These are phyloP conservation scores for Helleia helle DNA, from an alignment of 2,888 invertebrate genomes.

Conservation along the genomic window DNA sequence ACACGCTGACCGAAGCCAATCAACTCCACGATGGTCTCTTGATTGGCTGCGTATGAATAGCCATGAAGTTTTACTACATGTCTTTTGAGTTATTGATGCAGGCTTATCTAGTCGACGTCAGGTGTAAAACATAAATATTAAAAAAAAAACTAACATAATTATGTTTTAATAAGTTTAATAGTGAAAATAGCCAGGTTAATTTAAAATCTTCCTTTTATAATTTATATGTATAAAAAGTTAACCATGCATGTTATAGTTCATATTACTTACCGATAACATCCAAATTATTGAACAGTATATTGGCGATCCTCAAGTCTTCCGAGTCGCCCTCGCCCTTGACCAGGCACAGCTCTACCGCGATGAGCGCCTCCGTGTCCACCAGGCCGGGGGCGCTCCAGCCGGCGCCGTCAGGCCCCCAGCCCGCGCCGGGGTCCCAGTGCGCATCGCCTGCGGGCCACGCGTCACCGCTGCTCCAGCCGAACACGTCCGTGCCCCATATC, in stretches of 20 bases:
- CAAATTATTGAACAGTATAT: conserved; percentile 93
- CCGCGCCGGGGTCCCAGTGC: conserved; percentile 81
- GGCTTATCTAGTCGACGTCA: no score
- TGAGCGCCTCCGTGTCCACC: conserved; percentile 86
- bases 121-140: no score
- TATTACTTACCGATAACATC: conserved; percentile 87
- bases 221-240: no score
- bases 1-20: conserved; percentile 90
- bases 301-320: conserved; percentile 81
- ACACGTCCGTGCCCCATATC: conserved; percentile 86
- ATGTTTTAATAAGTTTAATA: no score
- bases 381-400: conserved; percentile 80
- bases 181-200: no score
- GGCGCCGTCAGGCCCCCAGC: conserved; percentile 74
- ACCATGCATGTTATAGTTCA: no score
- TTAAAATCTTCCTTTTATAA: no score
- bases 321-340: conserved; percentile 60
- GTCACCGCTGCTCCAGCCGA: conserved; percentile 75
- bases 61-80: no score
- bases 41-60: conserved; percentile 88
- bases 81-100: no score
- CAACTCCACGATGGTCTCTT: conserved; percentile 95
- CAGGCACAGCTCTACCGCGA: conserved; percentile 74
- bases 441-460: conserved; percentile 78
- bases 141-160: no score